Conservation (phyloP, 2,888 invertebrate genomes). For the Papilio protenor region DNA sequence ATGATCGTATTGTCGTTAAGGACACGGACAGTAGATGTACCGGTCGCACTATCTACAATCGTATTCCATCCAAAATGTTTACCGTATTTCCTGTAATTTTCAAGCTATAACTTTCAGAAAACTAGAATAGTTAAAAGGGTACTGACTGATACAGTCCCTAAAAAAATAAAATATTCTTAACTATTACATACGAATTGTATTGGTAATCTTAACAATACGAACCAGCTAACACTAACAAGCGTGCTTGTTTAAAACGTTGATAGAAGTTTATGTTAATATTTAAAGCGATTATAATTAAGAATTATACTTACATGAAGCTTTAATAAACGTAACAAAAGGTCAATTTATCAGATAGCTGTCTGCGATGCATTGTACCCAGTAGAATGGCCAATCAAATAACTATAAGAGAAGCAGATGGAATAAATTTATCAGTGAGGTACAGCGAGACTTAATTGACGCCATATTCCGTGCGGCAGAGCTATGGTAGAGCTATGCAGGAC, state of each 20-base stretch:
- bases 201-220: not conserved
- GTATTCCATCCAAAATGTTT: slow-evolving; percentile 46
- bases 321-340: slow-evolving; percentile 32
- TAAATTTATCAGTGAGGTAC: slow-evolving; percentile 40
- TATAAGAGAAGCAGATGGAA: slow-evolving; percentile 37
- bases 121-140: not conserved
- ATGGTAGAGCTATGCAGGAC: slow-evolving; percentile 28
- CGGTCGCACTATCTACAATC: slow-evolving; percentile 45
- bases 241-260: slow-evolving; percentile 40
- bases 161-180: not conserved
- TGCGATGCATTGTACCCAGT: slow-evolving; percentile 6
- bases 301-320: slow-evolving; percentile 22
- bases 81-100: not conserved
- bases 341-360: slow-evolving; percentile 28
- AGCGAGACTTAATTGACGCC: slow-evolving; percentile 40
- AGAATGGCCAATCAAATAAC: slow-evolving; percentile 41
- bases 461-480: slow-evolving; percentile 31
- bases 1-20: slow-evolving; percentile 68
- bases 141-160: not conserved
- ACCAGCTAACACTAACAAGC: slow-evolving; percentile 16
- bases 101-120: not conserved
- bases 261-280: slow-evolving; percentile 18
- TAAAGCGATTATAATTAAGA: slow-evolving; percentile 16
- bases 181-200: not conserved
- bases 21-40: slow-evolving; percentile 60